Evolutionary conservation across 2,888 invertebrate species (phyloP).

Genomic region (Acleris literana): DNA sequence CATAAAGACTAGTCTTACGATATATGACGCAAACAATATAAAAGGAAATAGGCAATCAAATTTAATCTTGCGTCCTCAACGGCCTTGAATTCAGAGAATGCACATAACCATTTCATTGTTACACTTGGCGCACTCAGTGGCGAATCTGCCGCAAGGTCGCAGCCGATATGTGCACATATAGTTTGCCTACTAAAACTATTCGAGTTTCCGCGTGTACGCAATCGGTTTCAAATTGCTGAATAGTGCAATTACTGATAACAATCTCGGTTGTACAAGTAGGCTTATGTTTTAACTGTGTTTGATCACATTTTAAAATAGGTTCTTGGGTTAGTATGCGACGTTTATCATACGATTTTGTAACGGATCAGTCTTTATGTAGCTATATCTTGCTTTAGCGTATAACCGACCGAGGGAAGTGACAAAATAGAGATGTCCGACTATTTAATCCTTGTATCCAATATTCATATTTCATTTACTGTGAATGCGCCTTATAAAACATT

Average conservation of each 20-base stretch:
- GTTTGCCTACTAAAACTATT: conserved; percentile 16
- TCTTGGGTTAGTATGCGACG: no score
- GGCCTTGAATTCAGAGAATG: conserved; percentile 10
- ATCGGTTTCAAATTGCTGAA: conserved; percentile 20
- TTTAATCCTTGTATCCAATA: no score
- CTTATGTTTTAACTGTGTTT: conserved; percentile 1
- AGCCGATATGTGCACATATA: conserved; percentile 8
- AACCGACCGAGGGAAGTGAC: no score
- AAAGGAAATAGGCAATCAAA: not conserved
- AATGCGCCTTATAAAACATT: no score
- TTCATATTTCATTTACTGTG: no score
- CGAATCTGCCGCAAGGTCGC: conserved; percentile 19
- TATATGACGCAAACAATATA: not conserved
- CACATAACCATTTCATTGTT: conserved; percentile 1
- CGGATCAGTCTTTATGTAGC: no score
- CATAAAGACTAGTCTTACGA: no score
- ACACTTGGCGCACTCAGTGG: conserved; percentile 2
- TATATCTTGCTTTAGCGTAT: no score
- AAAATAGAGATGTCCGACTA: no score
- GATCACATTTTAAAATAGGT: no score
- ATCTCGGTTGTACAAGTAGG: conserved; percentile 6
- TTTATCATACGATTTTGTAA: no score
- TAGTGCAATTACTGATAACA: conserved; percentile 18
- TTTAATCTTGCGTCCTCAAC: conserved; percentile 2
- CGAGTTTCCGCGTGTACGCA: conserved; percentile 13